Percentiles rank a stretch among this genome's conserved stretches.
phyloP scores from a whole-genome alignment of 2,888 invertebrate genomes.

The Aproaerema taeniolella region DNA sequence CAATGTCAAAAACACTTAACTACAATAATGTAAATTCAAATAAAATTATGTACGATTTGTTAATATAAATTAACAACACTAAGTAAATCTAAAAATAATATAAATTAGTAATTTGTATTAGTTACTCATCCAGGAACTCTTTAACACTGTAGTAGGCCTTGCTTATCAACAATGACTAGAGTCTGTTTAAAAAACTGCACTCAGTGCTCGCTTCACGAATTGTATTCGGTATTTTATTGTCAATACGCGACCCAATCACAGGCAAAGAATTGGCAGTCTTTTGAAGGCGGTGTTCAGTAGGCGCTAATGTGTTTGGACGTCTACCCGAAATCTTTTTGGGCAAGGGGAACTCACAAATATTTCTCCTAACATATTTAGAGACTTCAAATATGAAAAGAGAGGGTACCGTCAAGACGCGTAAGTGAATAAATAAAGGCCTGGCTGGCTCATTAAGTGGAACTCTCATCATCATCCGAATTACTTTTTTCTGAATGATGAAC shows the following conservation, averaged over 20 bases:
- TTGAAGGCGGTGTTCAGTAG: neutral
- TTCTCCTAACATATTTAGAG: neutral
- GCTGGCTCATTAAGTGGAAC: neutral
- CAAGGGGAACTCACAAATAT: neutral
- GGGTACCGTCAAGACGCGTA: neutral
- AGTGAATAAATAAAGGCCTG: neutral
- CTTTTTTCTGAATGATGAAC: neutral
- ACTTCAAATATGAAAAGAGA: neutral
- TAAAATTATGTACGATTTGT: no score
- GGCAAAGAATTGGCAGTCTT: neutral
- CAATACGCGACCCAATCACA: neutral
- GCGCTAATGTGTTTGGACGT: neutral
- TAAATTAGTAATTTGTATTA: neutral
- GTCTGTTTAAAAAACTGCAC: neutral
- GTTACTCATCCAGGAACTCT: neutral
- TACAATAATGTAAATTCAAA: no score
- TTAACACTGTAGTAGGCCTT: neutral
- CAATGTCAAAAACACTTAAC: no score
- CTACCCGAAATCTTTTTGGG: neutral
- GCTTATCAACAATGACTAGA: neutral
- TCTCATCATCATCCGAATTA: neutral
- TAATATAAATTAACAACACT: no score
- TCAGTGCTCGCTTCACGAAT: neutral
- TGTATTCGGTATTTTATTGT: neutral
- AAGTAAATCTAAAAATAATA: neutral